phyloP scores from a whole-genome alignment of 2,888 invertebrate species.

The Epistrophella euchroma region DNA sequence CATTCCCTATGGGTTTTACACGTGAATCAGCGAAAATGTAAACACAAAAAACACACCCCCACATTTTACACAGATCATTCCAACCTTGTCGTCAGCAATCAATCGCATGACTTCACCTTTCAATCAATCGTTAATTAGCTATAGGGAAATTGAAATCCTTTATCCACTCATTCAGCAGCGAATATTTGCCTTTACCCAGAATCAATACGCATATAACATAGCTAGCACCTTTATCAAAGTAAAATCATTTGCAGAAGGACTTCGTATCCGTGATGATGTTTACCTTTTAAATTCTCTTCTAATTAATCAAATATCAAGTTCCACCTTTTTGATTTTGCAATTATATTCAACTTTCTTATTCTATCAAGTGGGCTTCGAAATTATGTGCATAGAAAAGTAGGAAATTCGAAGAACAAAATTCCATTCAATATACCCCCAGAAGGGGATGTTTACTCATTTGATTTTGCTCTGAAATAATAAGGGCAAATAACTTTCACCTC shows the following conservation, averaged over 20 bases:
- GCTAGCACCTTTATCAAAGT: slow-evolving; percentile 42
- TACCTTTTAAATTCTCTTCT: slow-evolving; percentile 46
- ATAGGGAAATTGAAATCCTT: slow-evolving; percentile 59
- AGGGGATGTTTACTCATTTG: not conserved
- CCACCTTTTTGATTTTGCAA: slow-evolving; percentile 63
- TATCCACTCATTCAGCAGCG: not conserved
- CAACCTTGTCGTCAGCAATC: slow-evolving; percentile 52
- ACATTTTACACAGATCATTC: slow-evolving; percentile 30
- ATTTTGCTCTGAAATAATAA: slow-evolving; percentile 9
- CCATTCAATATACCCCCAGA: no score
- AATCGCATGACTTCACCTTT: slow-evolving; percentile 73
- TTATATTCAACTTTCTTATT: slow-evolving; percentile 44
- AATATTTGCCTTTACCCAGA: slow-evolving; percentile 2
- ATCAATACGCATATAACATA: not conserved
- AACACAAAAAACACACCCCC: slow-evolving; percentile 9
- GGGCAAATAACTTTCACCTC: slow-evolving; percentile 1
- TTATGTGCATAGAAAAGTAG: not conserved
- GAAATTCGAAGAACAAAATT: not conserved
- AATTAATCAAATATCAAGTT: slow-evolving; percentile 69
- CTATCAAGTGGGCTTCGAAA: slow-evolving; percentile 10
- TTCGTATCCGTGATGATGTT: slow-evolving; percentile 32
- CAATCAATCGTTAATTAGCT: slow-evolving; percentile 75
- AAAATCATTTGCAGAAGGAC: slow-evolving; percentile 46
- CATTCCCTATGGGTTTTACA: slow-evolving; percentile 10
- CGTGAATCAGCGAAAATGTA: slow-evolving; percentile 58